Conservation (phyloP, 1,140 invertebrate genomes). For the Wasmannia auropunctata region DNA sequence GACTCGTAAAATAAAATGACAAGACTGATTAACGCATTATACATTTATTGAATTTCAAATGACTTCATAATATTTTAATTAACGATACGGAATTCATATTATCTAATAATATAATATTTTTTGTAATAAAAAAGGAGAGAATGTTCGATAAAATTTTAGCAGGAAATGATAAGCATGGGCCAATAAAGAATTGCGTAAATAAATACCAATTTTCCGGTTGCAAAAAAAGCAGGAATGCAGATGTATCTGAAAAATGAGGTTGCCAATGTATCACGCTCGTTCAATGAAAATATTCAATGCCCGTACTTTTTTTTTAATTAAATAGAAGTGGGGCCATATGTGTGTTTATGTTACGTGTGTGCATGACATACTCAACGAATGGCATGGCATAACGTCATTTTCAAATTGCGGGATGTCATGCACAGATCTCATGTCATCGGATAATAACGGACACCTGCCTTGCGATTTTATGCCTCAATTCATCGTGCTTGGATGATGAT, state of each 20-base stretch:
- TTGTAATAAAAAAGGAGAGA: neutral
- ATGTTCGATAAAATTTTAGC: slow-evolving; percentile 1
- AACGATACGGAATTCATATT: neutral
- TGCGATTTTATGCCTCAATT: slow-evolving; percentile 45
- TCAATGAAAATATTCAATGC: slow-evolving; percentile 27
- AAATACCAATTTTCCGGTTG: slow-evolving; percentile 24
- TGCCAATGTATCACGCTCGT: neutral
- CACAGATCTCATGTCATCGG: slow-evolving; percentile 48
- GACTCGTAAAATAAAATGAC: neutral
- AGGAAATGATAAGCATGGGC: neutral
- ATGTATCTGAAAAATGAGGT: slow-evolving; percentile 35
- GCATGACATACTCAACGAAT: slow-evolving; percentile 39
- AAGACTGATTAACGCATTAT: neutral
- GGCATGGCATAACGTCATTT: slow-evolving; percentile 43
- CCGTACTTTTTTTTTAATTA: slow-evolving; percentile 34
- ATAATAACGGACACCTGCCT: slow-evolving; percentile 38
- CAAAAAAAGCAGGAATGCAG: slow-evolving; percentile 3
- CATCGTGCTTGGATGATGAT: slow-evolving; percentile 6
- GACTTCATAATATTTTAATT: neutral
- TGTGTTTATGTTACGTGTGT: slow-evolving; percentile 48
- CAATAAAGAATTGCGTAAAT: slow-evolving; percentile 31
- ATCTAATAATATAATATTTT: neutral
- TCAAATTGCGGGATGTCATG: slow-evolving; percentile 52
- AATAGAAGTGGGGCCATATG: slow-evolving; percentile 8
- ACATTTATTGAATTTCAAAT: neutral